These are phyloP conservation scores for Drosophila prostipennis DNA, from an alignment of 2,888 invertebrate species.

Conservation along the genomic window DNA sequence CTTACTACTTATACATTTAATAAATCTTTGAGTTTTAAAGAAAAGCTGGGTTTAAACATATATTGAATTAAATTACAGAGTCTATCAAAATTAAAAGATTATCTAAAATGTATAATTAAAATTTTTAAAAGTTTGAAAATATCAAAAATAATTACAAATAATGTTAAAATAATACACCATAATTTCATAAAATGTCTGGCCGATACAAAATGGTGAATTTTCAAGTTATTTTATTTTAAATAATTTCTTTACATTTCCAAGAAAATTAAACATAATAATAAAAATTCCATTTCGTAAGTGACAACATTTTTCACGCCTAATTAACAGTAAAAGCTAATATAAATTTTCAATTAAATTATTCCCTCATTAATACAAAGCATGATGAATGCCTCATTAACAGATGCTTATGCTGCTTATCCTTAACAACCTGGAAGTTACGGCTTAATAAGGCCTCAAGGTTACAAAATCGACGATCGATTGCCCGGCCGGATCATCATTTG, in stretches of 20 bases:
- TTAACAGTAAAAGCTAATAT: too few species aligned
- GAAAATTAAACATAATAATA: too few species aligned
- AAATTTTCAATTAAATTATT: background rate
- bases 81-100: too few species aligned
- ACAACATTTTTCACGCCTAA: background rate
- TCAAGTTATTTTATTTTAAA: too few species aligned
- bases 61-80: too few species aligned
- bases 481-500: slow-evolving; percentile 37
- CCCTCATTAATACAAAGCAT: slow-evolving; percentile 6
- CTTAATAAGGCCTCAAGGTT: slow-evolving; percentile 45
- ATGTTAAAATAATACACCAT: too few species aligned
- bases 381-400: slow-evolving; percentile 20
- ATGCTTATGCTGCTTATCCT: slow-evolving; percentile 36
- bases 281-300: background rate
- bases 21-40: slow-evolving; percentile 14
- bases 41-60: background rate
- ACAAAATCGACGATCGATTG: slow-evolving; percentile 26
- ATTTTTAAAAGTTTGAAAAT: too few species aligned
- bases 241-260: too few species aligned
- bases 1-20: background rate
- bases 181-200: too few species aligned
- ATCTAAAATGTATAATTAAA: too few species aligned
- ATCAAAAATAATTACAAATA: too few species aligned
- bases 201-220: too few species aligned
- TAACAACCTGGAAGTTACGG: slow-evolving; percentile 46